Base-by-base conservation (phyloP, 2,888 invertebrate genomes). In the Leucoma salicis region DNA sequence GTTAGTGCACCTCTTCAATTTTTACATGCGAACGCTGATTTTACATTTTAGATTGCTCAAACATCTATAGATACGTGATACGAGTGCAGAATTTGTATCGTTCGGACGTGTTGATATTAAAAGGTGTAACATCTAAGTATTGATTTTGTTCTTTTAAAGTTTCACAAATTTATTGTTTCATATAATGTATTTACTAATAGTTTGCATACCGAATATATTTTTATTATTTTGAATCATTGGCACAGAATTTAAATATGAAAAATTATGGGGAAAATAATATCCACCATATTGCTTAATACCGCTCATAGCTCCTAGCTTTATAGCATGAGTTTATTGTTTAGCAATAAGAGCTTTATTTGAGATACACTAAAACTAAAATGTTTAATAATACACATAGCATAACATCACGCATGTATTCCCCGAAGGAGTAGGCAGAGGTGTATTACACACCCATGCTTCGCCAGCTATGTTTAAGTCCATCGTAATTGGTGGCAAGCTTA, bases 11-110 rank as follows among this genome's bases (percentile, higher is more conserved):
- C 66, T 61, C 70, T 74, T 61, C 66, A 64, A 79, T 78, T 80
- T 82, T 78, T 77, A 74, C 70, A 79, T 78, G 76, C 77, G 74
- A 66, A 74, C 67, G 75, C 78, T 77, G 78, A 82, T 78, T 82
- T 80, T 73, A 74, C 80, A 71, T 80, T 82, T 82, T 80, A 64
- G 67, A 79, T 76, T 21, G 78, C 77, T 83, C 69, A 76, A 77
- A 80, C 75, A 21, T 74, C 68, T 6, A n/a, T 13, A 65, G 62
- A 64, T 74, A 81, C 82, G 81, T 84, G 82, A 78, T 74, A 70
- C 47, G 78, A 57, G 64, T 70, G 68, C 66, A 62, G 74, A 76
- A 61, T 63, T 70, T 72, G 71, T 69, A 72, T 72, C 67, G 70
- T 54, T 56, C 61, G 70, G 67, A 68, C 67, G 8, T 21, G 6